Evolutionary conservation across 2,888 invertebrate species (phyloP).

Genomic region (Formica aserva): DNA sequence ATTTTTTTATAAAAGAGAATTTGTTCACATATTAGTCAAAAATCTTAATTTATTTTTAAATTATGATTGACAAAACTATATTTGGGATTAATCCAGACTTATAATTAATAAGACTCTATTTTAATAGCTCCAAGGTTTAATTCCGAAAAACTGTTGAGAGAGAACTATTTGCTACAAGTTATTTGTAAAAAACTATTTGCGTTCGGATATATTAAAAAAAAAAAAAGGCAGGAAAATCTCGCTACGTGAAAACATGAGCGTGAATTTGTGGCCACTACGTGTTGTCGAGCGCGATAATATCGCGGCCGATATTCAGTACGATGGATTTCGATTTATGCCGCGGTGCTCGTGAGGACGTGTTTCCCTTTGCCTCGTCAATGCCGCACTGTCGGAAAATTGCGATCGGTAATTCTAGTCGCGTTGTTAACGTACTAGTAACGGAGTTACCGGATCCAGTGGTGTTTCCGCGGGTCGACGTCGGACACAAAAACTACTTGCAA

Average conservation of each 20-base stretch:
- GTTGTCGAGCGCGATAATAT: constrained; percentile 20
- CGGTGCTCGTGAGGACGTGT: constrained; percentile 22
- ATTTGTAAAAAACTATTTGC: neutral
- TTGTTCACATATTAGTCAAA: neutral
- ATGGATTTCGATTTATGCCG: constrained; percentile 40
- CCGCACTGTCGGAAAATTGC: constrained; percentile 45
- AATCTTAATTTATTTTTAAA: neutral
- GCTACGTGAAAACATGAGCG: neutral
- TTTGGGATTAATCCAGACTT: neutral
- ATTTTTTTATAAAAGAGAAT: neutral
- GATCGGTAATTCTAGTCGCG: constrained; percentile 58
- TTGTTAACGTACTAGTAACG: constrained; percentile 54
- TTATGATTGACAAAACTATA: neutral
- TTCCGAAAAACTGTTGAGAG: neutral
- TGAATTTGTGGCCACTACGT: neutral
- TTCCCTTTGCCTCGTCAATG: constrained; percentile 39
- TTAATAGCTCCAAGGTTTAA: too few relatives aligned
- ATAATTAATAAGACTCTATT: neutral
- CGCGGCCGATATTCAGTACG: constrained; percentile 20
- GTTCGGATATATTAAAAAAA: neutral
- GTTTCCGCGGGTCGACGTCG: constrained; percentile 17
- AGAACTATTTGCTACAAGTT: neutral
- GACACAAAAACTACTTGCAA: constrained; percentile 49
- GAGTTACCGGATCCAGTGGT: constrained; percentile 52
- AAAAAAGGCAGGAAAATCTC: neutral